Evolutionary conservation across 2,888 invertebrate species (phyloP).

Genomic region (Acrobeloides nanus): DNA sequence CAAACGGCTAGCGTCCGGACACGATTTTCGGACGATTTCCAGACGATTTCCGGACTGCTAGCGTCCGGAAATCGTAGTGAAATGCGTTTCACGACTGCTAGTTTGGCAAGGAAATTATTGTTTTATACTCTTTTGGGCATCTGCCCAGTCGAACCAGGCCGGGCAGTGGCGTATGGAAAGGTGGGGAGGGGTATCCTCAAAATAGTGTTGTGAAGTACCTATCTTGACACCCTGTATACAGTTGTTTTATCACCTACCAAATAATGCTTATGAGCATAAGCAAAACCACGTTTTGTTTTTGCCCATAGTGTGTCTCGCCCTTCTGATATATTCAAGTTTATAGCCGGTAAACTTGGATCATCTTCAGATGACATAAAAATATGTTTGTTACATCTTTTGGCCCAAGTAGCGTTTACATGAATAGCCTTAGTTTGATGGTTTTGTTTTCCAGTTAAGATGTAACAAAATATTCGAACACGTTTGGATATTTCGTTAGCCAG

Average conservation of each 20-base stretch:
- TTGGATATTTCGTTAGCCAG: slow-evolving; percentile 56
- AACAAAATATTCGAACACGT: slow-evolving; percentile 80
- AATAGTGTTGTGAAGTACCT: too few relatives aligned
- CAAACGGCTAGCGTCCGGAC: too few relatives aligned
- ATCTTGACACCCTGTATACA: too few relatives aligned
- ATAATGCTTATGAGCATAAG: slow-evolving; percentile 55
- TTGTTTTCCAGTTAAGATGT: slow-evolving; percentile 88
- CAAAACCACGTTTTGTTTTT: slow-evolving; percentile 81
- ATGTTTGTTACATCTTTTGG: slow-evolving; percentile 57
- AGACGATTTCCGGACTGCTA: too few relatives aligned
- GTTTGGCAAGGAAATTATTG: too few relatives aligned
- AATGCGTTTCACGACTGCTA: too few relatives aligned
- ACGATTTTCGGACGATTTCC: too few relatives aligned
- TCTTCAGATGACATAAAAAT: slow-evolving; percentile 58
- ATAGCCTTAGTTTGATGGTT: slow-evolving; percentile 80
- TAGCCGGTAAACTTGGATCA: slow-evolving; percentile 69
- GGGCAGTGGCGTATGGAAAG: too few relatives aligned
- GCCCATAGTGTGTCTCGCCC: slow-evolving; percentile 82
- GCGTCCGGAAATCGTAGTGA: too few relatives aligned
- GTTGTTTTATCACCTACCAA: slow-evolving; percentile 25
- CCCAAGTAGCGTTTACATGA: slow-evolving; percentile 71
- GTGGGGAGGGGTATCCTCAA: too few relatives aligned
- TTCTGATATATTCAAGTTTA: slow-evolving; percentile 76
- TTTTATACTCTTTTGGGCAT: too few relatives aligned
- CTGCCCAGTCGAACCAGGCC: too few relatives aligned